Percentiles rank a stretch among this genome's conserved stretches.
Evolutionary conservation across 2,113 vertebrate genomes (phyloP).

Genomic region (Oophaga pumilio): DNA sequence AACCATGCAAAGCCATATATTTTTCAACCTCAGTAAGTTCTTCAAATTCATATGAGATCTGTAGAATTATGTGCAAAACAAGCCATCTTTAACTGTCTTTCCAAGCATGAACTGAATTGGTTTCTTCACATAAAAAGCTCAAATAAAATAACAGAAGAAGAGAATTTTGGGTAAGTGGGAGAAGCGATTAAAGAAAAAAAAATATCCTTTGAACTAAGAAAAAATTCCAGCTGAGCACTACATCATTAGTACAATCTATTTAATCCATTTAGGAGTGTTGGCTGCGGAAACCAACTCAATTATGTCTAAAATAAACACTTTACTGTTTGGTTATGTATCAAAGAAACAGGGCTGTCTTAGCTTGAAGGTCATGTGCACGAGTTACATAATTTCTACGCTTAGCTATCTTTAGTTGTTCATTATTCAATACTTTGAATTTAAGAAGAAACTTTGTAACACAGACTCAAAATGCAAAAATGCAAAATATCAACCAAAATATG

Average conservation of each 20-base stretch:
- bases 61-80: not conserved
- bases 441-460: not conserved
- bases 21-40: not conserved
- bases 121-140: not conserved
- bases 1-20: not conserved
- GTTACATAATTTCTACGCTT: not conserved
- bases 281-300: not conserved
- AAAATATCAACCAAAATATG: too few relatives aligned
- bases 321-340: slow-evolving; percentile 21
- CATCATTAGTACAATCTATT: slow-evolving; percentile 23
- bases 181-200: not conserved
- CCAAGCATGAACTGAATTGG: not conserved
- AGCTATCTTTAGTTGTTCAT: not conserved
- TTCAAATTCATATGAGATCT: not conserved
- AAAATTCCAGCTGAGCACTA: not conserved
- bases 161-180: not conserved
- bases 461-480: too few relatives aligned
- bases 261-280: slow-evolving; percentile 15
- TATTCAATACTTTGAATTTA: not conserved
- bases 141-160: not conserved
- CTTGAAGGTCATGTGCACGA: slow-evolving; percentile 14
- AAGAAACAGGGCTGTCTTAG: slow-evolving; percentile 11
- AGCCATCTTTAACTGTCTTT: not conserved
- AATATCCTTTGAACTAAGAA: not conserved
- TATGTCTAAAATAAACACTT: slow-evolving; percentile 25